Evolutionary conservation across 2,888 invertebrate genomes (phyloP), one percentile per base, ranked within the genome.

Genomic region (Kuschelorhynchus macadamiae): DNA sequence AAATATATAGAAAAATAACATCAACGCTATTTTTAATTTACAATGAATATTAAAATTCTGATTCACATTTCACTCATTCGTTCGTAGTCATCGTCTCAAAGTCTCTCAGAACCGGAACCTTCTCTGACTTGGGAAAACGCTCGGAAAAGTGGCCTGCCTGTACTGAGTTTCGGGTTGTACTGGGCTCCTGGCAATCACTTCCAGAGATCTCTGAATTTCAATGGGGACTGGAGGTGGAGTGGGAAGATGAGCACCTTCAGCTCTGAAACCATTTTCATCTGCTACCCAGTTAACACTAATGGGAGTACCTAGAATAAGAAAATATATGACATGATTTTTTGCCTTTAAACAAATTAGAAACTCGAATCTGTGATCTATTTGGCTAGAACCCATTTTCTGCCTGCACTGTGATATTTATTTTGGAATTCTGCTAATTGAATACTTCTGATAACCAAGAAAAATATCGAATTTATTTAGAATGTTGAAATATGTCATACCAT

Each of bases 221-320:
- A 87, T 89, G 30, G 92, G 92, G 74, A 92, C 86, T 18, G 92
- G 91, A 36, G 92, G 92, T 5, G 92, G 88, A 1, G 91, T 91
- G 39, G 93, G 93, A 74, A 93, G 82, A 81, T 93, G 93, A 41
- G 91, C 91, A 55, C 93, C 93, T 75, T 88, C 88, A 9, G 92
- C 91, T 78, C 90, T 88, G 83, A 92, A 93, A 63, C 92, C 93
- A 79, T 91, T 91, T 83, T 92, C 92, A 81, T 93, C 92, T 16
- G 92, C 92, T 14, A 91, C 86, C 75, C 92, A 92, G 33, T 85
- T 88, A 53, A 88, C 85, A 50, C 87, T 85, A 68, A 87, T 87
- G 32, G 85, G 81, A 9, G 87, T 82, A 60, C 71, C 71, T 71
- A 18, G 20, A 57, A 53, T 20, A 44, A 39, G 8, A 25, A 36